Base-by-base conservation (phyloP, 2,888 invertebrate species). In the Pyrrhopygopsis socrates region DNA sequence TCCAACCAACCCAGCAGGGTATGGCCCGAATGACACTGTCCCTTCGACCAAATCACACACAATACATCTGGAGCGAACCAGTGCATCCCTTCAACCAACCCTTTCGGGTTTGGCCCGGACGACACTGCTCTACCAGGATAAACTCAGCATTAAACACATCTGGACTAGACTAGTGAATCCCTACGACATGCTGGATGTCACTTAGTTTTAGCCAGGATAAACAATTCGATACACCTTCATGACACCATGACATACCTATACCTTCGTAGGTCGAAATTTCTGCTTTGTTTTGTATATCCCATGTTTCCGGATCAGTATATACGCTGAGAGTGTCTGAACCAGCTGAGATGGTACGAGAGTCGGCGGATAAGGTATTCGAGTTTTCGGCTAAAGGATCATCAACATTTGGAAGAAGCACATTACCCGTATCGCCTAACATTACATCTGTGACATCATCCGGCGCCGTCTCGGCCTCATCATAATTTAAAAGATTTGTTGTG, bases 271-370 rank as follows among this genome's bases (percentile, higher is more conserved):
- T 65, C 29, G 65, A 30, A 30, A 65, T 65, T n/a, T 65, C 65
- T 20, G 30, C 6, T 30, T 65, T 30, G 30, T 65, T n/a, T 30
- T 65, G 65, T 30, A 29, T 13, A 24, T 65, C 65, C 65, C 65
- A 65, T n/a, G 30, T 30, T 8, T 29, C 65, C 30, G 74, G 74
- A 24, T 81, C 81, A 20, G 75, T 75, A 24, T 68, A 18, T 54
- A 24, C 68, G 54, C 67, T 81, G 5, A 81, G 67, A 15, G 81
- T 81, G 20, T 81, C 74, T 20, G 81, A 81, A 24, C 20, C 65
- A 6, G 73, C 80, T 73, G 73, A 63, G 41, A 80, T 2, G 41
- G 81, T 81, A 22, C 54, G 11, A 8, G 81, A 73, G 24, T 54
- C 74, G 2, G 65, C 65, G 6, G 81, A 67, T 30, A 24, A 22